These are phyloP conservation scores for Sarcoramphus papa DNA, from an alignment of 2,797 vertebrate genomes.

Conservation along the genomic window DNA sequence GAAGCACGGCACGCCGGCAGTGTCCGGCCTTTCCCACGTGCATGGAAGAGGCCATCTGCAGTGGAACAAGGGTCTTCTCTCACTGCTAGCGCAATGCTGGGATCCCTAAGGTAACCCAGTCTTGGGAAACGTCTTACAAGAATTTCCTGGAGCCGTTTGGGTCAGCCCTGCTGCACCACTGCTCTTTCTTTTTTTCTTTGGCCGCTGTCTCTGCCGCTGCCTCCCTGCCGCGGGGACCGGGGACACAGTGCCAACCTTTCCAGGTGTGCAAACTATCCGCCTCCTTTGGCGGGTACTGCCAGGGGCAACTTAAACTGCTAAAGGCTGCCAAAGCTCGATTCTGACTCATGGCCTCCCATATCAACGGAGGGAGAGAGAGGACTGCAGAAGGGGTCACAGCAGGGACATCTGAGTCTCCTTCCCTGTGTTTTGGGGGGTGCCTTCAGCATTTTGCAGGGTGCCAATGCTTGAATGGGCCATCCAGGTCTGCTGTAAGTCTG, in stretches of 20 bases:
- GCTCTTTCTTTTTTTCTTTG: neutral
- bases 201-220: neutral
- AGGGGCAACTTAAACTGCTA: slow-evolving; percentile 42
- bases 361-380: neutral
- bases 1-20: rapidly evolving
- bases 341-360: slow-evolving; percentile 17
- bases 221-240: neutral
- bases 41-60: neutral
- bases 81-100: neutral
- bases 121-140: neutral
- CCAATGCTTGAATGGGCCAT: neutral
- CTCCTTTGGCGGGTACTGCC: slow-evolving; percentile 67
- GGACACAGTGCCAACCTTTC: slow-evolving; percentile 49
- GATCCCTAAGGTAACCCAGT: neutral
- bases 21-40: rapidly evolving
- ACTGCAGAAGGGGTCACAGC: neutral
- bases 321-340: slow-evolving; percentile 51
- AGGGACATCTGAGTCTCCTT: neutral
- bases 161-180: slow-evolving; percentile 1
- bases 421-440: neutral
- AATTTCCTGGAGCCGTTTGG: slow-evolving; percentile 18
- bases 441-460: neutral
- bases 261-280: slow-evolving; percentile 70
- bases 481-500: neutral
- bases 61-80: neutral